Conservation (phyloP, 1,140 invertebrate genomes). For the Trinorchestia longiramus region DNA sequence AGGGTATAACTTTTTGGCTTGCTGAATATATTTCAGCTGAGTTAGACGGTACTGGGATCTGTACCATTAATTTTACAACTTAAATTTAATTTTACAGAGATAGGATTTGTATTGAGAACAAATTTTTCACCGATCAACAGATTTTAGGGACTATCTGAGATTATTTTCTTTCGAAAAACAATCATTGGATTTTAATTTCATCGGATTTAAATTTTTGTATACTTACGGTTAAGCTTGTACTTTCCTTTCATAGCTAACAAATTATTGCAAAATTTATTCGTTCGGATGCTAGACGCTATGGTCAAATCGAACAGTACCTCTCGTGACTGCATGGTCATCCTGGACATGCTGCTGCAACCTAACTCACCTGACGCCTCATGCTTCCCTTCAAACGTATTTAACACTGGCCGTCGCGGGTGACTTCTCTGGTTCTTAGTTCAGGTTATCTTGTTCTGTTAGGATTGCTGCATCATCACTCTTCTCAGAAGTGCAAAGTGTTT, state of each 20-base stretch:
- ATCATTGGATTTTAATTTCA: not conserved
- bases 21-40: too few species aligned
- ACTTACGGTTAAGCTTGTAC: not conserved
- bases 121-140: not conserved
- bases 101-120: not conserved
- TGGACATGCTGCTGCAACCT: not conserved
- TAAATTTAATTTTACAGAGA: too few species aligned
- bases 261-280: not conserved
- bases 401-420: not conserved
- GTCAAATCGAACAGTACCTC: not conserved
- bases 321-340: not conserved
- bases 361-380: not conserved
- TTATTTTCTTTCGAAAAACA: not conserved
- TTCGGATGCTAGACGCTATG: not conserved
- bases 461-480: conserved; percentile 41
- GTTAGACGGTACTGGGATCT: too few species aligned
- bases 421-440: not conserved
- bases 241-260: not conserved
- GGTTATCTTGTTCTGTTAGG: conserved; percentile 7
- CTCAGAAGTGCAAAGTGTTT: conserved; percentile 52
- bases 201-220: not conserved
- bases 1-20: too few species aligned
- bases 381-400: not conserved
- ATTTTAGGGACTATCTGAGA: not conserved
- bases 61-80: too few species aligned